Evolutionary conservation across 1,140 invertebrate genomes (phyloP).

Genomic region (Leptoteleia sp.): DNA sequence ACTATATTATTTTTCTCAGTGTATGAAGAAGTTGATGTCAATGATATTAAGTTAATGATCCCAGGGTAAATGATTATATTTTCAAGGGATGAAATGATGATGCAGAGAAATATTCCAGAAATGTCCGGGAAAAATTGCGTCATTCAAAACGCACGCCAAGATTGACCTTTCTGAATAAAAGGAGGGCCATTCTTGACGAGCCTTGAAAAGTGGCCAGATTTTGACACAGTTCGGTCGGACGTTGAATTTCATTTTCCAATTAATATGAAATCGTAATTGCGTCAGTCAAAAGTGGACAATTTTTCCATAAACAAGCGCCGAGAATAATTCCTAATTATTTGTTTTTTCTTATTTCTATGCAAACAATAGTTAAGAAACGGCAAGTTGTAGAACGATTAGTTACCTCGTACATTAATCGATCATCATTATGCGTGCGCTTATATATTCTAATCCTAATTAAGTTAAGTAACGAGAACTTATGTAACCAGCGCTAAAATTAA

Average conservation of each 20-base stretch:
- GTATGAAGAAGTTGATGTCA: too few relatives aligned
- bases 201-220: slow-evolving; percentile 20
- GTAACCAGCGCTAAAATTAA: slow-evolving; percentile 36
- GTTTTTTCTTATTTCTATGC: background rate
- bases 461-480: slow-evolving; percentile 22
- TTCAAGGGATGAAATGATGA: too few relatives aligned
- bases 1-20: too few relatives aligned
- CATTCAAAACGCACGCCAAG: slow-evolving; percentile 1
- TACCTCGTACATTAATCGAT: slow-evolving; percentile 1
- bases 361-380: background rate
- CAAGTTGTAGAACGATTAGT: background rate
- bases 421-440: slow-evolving; percentile 2
- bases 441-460: slow-evolving; percentile 9
- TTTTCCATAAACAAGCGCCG: background rate
- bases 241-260: slow-evolving; percentile 1
- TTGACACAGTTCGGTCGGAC: slow-evolving; percentile 9
- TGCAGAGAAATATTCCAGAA: too few relatives aligned
- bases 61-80: too few relatives aligned
- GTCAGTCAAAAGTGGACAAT: slow-evolving; percentile 10
- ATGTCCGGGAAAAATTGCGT: too few relatives aligned
- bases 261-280: background rate
- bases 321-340: too few relatives aligned
- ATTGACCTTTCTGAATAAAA: slow-evolving; percentile 18
- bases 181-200: background rate
- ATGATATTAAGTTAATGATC: too few relatives aligned